Evolutionary conservation across 2,113 vertebrate species (phyloP).

Genomic region (Leptobrachium leishanense): DNA sequence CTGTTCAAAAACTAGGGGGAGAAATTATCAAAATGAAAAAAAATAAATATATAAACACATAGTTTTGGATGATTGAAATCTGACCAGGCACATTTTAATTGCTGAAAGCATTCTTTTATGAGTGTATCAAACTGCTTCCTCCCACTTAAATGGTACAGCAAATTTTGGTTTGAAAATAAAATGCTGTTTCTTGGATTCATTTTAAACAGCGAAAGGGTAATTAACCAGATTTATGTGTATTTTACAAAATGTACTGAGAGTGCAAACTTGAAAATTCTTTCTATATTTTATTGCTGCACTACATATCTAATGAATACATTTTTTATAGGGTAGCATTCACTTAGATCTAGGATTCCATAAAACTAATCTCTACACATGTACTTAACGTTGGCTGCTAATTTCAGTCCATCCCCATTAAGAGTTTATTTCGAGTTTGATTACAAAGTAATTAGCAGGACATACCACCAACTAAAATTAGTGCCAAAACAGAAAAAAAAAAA

Average conservation of each 20-base stretch:
- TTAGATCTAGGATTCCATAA: too few species aligned
- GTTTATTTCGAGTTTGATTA: too few species aligned
- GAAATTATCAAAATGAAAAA: too few species aligned
- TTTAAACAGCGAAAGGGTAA: neutral
- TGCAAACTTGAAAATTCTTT: neutral
- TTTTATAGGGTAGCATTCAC: neutral
- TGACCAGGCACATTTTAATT: neutral
- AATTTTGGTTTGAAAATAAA: neutral
- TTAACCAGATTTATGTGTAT: neutral
- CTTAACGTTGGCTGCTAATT: too few species aligned
- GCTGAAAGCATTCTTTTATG: neutral
- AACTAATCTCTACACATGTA: too few species aligned
- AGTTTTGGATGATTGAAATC: neutral
- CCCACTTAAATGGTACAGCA: neutral
- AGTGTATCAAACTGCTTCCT: neutral
- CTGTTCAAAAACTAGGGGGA: too few species aligned
- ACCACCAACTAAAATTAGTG: too few species aligned
- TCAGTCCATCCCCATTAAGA: too few species aligned
- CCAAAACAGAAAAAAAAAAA: too few species aligned
- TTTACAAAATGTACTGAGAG: neutral
- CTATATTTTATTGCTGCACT: neutral
- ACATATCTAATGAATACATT: neutral
- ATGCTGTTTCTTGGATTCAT: neutral
- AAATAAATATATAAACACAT: neutral
- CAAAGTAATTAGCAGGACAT: too few species aligned